Base-by-base conservation (phyloP, 2,797 vertebrate genomes). In the Necrosyrtes monachus region DNA sequence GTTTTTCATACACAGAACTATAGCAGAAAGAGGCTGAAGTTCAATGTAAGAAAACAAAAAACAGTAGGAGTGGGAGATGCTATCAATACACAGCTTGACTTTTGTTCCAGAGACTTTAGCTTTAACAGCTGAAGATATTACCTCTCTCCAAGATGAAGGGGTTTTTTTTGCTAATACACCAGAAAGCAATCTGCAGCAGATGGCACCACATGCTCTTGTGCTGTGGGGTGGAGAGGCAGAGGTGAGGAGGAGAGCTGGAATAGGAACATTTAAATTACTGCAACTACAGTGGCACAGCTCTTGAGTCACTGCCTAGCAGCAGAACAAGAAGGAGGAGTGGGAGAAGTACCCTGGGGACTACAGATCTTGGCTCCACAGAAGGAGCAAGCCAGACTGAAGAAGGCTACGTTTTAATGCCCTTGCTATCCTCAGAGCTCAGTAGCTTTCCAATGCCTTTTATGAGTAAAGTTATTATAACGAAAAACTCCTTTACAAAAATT, bases 261-360 rank as follows among this genome's bases (percentile, higher is more conserved):
- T 1, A 82, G 78, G 48, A 96, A 80, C 45, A 70, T 74, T 79
- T 87, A 80, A 73, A 90, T 85, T 74, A 67, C 68, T 79, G 67
- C 54, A 94, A 23, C 91, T 93, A 51, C 27, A 67, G n/a, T 56
- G 27, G 41, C 92, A 94, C 78, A 90, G 67, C 53, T 88, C 75
- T 78, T 91, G 68, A 94, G 46, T 88, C 2, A 9, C 85, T 92
- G 57, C 54, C 54, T 78, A 84, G 78, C 59, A 75, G 60, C 50
- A 85, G 79, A 96, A 93, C 41, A 95, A 63, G 65, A 13, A 77
- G 70, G 17, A 94, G 51, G 78, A 96, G 82, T 80, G 68, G 87
- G 72, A 83, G 81, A 95, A 85, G 17, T 72, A 50, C 72, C 57
- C 53, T 22, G 64, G 46, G 37, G 50, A 90, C 54, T 80, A 70